Conservation (phyloP, 2,113 vertebrate genomes). For the Blennius ocellaris region DNA sequence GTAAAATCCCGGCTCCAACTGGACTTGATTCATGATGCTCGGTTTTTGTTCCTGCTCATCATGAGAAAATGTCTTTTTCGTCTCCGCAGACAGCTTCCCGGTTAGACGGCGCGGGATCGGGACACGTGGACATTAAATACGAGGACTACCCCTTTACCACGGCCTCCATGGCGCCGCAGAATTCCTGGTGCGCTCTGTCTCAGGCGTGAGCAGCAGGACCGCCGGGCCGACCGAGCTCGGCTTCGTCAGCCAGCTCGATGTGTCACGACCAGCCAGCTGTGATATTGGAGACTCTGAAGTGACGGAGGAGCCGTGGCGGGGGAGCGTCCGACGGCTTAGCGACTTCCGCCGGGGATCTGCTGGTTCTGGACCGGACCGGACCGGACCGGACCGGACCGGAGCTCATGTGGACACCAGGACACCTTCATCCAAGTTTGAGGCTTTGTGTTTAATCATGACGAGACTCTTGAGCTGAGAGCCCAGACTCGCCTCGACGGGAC, state of each 20-base stretch:
- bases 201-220: conserved; percentile 84
- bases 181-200: conserved; percentile 93
- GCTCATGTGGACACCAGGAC: too few species aligned
- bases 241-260: background rate
- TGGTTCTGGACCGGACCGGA: too few species aligned
- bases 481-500: background rate
- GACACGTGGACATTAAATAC: conserved; percentile 91
- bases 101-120: conserved; percentile 77
- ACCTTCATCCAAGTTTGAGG: too few species aligned
- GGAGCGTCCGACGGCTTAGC: too few species aligned
- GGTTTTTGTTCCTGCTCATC: too few species aligned
- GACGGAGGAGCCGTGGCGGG: background rate
- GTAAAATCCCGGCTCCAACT: too few species aligned
- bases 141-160: conserved; percentile 91
- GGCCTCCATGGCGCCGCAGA: conserved; percentile 83
- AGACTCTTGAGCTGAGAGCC: too few species aligned
- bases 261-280: too few species aligned
- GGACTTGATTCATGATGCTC: too few species aligned
- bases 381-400: too few species aligned
- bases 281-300: background rate
- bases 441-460: too few species aligned
- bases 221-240: background rate
- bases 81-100: conserved; percentile 78
- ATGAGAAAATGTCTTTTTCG: background rate
- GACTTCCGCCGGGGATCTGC: too few species aligned